Evolutionary conservation across 2,113 vertebrate genomes (phyloP).

Genomic region (Hoplias malabaricus): DNA sequence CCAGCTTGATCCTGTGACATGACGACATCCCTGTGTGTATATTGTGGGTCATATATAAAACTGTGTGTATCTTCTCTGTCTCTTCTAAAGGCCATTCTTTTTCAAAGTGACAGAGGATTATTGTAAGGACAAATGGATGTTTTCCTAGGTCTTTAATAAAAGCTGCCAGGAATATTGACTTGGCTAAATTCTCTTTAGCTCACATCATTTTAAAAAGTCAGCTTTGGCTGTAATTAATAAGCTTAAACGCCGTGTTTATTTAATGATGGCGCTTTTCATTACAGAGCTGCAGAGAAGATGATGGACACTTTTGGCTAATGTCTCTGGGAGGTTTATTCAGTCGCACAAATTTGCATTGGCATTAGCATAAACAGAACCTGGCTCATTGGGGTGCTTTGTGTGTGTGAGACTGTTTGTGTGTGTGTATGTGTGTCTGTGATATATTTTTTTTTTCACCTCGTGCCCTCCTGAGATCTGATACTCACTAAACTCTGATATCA

Average conservation of each 20-base stretch:
- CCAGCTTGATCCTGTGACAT: not conserved
- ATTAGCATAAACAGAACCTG: slow-evolving; percentile 23
- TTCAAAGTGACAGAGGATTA: not conserved
- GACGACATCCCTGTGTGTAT: not conserved
- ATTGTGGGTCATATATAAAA: not conserved
- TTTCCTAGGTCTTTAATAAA: not conserved
- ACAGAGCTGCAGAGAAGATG: not conserved
- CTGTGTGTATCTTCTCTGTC: not conserved
- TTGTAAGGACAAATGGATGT: not conserved
- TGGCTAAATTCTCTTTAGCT: not conserved
- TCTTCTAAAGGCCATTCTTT: not conserved
- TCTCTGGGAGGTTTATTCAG: not conserved
- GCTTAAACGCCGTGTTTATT: not conserved
- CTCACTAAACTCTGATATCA: not conserved
- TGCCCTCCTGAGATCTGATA: not conserved
- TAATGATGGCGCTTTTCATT: not conserved
- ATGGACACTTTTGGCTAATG: not conserved
- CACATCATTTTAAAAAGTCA: slow-evolving; percentile 1
- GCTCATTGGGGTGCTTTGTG: not conserved
- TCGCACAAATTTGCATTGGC: slow-evolving; percentile 14
- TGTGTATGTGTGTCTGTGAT: not conserved
- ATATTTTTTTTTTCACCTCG: not conserved
- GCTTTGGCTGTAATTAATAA: slow-evolving; percentile 26
- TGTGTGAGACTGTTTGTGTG: not conserved
- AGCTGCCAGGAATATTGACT: not conserved